Percentiles rank a stretch among this genome's conserved stretches.
phyloP scores from a whole-genome alignment of 2,113 vertebrate genomes.

The Hyaena hyaena region DNA sequence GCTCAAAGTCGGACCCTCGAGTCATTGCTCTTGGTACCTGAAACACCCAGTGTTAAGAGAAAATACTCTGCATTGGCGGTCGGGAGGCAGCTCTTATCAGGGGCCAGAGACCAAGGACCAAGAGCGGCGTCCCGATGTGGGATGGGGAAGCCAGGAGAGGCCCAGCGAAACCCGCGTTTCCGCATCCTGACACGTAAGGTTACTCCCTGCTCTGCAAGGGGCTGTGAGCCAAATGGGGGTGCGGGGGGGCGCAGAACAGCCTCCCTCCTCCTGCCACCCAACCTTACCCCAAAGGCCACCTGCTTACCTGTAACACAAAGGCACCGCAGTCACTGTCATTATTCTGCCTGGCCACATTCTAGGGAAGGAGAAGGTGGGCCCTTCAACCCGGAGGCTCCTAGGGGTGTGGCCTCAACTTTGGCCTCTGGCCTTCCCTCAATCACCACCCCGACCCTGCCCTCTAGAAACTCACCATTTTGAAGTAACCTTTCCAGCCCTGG shows the following conservation, averaged over 20 bases:
- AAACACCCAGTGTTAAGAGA: background rate
- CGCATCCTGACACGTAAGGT: background rate
- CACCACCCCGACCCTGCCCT: background rate
- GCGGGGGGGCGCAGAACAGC: background rate
- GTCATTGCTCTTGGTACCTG: background rate
- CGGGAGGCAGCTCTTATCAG: background rate
- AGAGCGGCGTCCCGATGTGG: background rate
- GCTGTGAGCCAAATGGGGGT: background rate
- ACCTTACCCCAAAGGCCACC: background rate
- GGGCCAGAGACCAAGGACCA: background rate
- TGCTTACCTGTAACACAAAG: conserved; percentile 94
- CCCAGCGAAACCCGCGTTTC: background rate
- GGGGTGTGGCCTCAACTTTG: background rate
- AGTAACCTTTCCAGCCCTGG: conserved; percentile 93
- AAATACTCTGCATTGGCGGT: background rate
- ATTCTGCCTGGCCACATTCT: conserved; percentile 96
- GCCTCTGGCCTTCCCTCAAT: background rate
- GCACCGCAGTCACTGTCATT: conserved; percentile 97
- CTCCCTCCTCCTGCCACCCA: background rate
- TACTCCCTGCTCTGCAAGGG: background rate
- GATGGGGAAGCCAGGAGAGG: background rate
- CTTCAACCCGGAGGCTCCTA: background rate
- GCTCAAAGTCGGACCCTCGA: background rate
- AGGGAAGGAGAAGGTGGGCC: conserved; percentile 22
- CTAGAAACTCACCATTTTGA: conserved; percentile 92